phyloP scores from a whole-genome alignment of 2,797 vertebrate genomes.

The Pygocentrus nattereri region DNA sequence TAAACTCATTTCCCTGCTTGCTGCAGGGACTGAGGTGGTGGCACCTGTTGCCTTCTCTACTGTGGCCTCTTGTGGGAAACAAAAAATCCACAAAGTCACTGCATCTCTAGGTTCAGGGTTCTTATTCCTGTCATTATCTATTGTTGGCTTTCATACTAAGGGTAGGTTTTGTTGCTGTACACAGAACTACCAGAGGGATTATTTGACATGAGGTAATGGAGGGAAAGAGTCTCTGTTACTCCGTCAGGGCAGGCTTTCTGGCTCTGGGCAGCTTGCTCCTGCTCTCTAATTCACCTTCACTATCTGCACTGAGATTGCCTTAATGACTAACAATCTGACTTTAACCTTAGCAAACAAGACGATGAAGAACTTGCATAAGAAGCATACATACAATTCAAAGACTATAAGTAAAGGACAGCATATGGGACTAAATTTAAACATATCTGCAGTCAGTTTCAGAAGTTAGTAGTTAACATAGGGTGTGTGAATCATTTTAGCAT shows the following conservation, averaged over 20 bases:
- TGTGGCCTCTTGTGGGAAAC: too few species aligned
- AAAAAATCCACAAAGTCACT: not conserved
- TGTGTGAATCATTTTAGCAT: slow-evolving; percentile 51
- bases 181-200: slow-evolving; percentile 48
- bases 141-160: not conserved
- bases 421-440: slow-evolving; percentile 6
- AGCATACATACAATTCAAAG: not conserved
- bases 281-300: slow-evolving; percentile 28
- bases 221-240: slow-evolving; percentile 54
- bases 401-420: slow-evolving; percentile 1
- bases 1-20: too few species aligned
- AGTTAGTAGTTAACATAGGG: not conserved
- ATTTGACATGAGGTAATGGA: slow-evolving; percentile 61
- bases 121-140: not conserved
- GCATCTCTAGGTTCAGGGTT: not conserved
- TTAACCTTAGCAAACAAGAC: slow-evolving; percentile 11
- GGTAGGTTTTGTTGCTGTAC: not conserved
- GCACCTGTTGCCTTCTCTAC: too few species aligned
- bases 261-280: not conserved
- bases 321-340: slow-evolving; percentile 36
- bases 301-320: slow-evolving; percentile 6
- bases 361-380: not conserved
- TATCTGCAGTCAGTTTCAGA: slow-evolving; percentile 31
- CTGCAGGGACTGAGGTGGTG: too few species aligned
- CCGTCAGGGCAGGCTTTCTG: slow-evolving; percentile 27